phyloP scores from a whole-genome alignment of 2,797 vertebrate genomes.

The Loris lydekkerianus region DNA sequence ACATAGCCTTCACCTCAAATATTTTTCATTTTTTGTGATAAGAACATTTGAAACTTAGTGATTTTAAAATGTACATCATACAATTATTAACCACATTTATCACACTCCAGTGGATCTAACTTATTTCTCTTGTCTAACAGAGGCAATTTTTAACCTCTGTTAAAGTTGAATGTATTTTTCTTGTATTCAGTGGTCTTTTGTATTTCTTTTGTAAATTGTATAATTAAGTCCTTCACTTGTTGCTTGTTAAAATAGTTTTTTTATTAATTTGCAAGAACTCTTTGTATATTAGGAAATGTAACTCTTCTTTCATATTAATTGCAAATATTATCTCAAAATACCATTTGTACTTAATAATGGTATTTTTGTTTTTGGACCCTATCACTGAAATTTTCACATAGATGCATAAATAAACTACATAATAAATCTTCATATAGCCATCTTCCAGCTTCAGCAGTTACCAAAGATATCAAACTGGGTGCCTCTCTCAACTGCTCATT shows the following conservation, averaged over 20 bases:
- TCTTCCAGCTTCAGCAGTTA: neutral
- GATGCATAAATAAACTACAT: neutral
- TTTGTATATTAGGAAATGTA: conserved; percentile 24
- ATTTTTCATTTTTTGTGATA: neutral
- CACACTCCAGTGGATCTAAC: too few relatives aligned
- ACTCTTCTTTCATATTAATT: neutral
- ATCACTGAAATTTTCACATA: neutral
- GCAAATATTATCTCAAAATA: neutral
- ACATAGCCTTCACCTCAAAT: neutral
- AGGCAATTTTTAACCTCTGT: neutral
- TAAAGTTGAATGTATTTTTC: neutral
- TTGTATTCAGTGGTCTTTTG: neutral
- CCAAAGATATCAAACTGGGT: neutral
- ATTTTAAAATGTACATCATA: neutral
- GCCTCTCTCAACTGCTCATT: neutral
- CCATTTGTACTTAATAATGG: neutral
- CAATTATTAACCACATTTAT: neutral
- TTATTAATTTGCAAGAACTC: conserved; percentile 31
- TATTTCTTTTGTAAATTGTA: neutral
- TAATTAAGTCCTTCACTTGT: neutral
- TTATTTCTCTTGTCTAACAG: neutral
- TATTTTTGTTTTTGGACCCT: neutral
- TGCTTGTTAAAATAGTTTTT: neutral
- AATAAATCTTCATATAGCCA: neutral
- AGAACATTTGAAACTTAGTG: neutral